phyloP scores from a whole-genome alignment of 2,888 invertebrate species.

The Altica lythri region DNA sequence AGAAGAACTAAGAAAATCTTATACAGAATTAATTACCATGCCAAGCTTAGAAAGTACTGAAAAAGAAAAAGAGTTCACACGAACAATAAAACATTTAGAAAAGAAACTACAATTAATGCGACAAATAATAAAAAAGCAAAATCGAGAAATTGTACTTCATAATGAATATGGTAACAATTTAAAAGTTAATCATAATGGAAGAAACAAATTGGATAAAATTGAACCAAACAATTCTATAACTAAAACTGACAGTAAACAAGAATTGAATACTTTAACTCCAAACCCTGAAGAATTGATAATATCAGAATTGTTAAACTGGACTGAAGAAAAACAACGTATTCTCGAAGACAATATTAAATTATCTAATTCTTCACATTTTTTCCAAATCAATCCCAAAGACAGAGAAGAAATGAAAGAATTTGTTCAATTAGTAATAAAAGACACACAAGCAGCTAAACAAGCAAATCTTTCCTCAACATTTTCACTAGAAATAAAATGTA shows the following conservation, averaged over 20 bases:
- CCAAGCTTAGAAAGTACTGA: slow-evolving; percentile 24
- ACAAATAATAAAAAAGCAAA: slow-evolving; percentile 30
- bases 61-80: slow-evolving; percentile 31
- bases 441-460: neutral
- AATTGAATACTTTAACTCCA: too few species aligned
- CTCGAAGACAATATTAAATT: neutral
- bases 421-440: slow-evolving; percentile 7
- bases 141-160: slow-evolving; percentile 28
- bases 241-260: too few species aligned
- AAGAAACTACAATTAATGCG: slow-evolving; percentile 27
- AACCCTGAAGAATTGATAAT: neutral
- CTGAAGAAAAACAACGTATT: neutral
- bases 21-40: slow-evolving; percentile 40
- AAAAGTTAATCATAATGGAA: slow-evolving; percentile 14
- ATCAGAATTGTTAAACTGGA: neutral
- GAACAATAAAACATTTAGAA: slow-evolving; percentile 25
- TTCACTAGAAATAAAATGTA: slow-evolving; percentile 12
- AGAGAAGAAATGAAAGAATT: slow-evolving; percentile 14
- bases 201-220: neutral
- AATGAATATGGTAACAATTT: slow-evolving; percentile 25
- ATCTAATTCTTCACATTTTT: neutral
- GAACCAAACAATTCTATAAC: neutral
- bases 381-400: neutral
- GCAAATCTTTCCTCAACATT: slow-evolving; percentile 13
- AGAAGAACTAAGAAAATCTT: slow-evolving; percentile 42